Evolutionary conservation across 2,888 invertebrate species (phyloP).

Genomic region (Stenchaetothrips biformis): DNA sequence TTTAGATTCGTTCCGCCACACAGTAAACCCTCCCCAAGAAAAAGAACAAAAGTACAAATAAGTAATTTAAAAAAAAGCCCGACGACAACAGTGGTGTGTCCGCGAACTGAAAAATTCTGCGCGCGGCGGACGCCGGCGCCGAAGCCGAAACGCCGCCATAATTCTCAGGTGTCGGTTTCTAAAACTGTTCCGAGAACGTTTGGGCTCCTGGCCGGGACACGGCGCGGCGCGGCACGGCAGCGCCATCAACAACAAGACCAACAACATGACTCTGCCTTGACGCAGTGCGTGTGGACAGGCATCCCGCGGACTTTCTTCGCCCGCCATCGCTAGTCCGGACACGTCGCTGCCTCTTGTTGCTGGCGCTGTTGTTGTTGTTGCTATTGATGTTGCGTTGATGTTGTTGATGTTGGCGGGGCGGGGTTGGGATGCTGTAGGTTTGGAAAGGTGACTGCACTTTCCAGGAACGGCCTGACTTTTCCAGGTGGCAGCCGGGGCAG

Average conservation of each 20-base stretch:
- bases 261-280: background rate
- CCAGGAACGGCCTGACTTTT: background rate
- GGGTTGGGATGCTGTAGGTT: background rate
- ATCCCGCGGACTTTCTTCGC: background rate
- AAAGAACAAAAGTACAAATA: no score
- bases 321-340: background rate
- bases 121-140: no score
- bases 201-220: background rate
- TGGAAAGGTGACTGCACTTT: constrained; percentile 2
- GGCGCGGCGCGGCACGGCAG: no score
- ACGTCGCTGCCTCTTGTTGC: background rate
- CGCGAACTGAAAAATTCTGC: no score
- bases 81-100: no score
- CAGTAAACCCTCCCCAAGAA: no score
- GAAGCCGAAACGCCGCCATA: background rate
- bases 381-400: background rate
- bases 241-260: background rate
- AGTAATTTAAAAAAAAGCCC: no score
- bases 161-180: background rate
- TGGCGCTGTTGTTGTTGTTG: background rate
- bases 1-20: no score
- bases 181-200: background rate
- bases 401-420: background rate
- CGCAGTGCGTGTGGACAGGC: background rate
- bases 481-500: no score